Evolutionary conservation across 2,797 vertebrate species (phyloP).

Genomic region (Pseudomugil tenellus): DNA sequence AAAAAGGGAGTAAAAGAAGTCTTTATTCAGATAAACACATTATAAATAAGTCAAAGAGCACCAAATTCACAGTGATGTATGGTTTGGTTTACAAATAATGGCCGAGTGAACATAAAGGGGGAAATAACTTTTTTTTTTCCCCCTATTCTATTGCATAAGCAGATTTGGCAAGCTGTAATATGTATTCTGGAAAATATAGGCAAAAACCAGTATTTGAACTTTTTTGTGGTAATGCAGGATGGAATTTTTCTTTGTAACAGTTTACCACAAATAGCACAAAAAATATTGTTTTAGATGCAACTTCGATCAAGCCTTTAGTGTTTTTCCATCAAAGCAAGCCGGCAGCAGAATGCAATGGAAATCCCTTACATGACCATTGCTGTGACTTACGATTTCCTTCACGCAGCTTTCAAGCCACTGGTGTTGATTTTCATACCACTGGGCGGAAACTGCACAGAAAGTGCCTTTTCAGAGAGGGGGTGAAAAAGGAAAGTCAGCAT

Average conservation of each 20-base stretch:
- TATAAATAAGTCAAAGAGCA: slow-evolving; percentile 74
- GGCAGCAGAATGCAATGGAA: slow-evolving; percentile 15
- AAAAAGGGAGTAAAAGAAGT: slow-evolving; percentile 53
- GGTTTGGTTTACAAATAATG: slow-evolving; percentile 62
- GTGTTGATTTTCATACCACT: neutral
- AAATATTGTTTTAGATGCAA: slow-evolving; percentile 9
- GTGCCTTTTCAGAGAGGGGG: neutral
- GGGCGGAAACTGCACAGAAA: neutral
- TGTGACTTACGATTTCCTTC: neutral
- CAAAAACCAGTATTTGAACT: slow-evolving; percentile 8
- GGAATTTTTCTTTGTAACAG: slow-evolving; percentile 41
- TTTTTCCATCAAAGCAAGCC: slow-evolving; percentile 10
- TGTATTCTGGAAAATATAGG: neutral
- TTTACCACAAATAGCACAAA: slow-evolving; percentile 30
- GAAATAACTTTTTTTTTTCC: slow-evolving; percentile 13
- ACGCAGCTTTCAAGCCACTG: neutral
- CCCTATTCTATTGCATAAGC: slow-evolving; percentile 6
- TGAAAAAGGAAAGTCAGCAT: neutral
- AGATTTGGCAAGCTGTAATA: slow-evolving; percentile 16
- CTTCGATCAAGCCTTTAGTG: slow-evolving; percentile 11
- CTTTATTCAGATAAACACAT: slow-evolving; percentile 79
- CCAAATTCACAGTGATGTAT: slow-evolving; percentile 84
- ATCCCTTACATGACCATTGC: neutral
- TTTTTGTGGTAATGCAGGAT: slow-evolving; percentile 16
- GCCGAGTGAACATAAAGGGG: slow-evolving; percentile 24